Base-by-base conservation (phyloP, 2,113 vertebrate genomes). In the Mesocricetus auratus region DNA sequence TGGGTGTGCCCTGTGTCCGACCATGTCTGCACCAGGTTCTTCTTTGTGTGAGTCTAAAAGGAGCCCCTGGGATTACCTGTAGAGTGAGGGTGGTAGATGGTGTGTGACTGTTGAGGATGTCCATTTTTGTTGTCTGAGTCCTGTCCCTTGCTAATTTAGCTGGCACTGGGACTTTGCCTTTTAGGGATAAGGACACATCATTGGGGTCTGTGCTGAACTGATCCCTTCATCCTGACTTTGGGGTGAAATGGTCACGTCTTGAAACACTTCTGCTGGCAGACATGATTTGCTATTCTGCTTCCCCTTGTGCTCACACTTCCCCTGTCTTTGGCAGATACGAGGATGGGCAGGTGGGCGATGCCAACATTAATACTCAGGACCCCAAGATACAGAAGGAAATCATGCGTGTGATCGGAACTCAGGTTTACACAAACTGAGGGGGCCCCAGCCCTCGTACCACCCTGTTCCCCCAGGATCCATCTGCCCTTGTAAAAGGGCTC, bases 331-430 rank as follows among this genome's bases (percentile, higher is more conserved):
- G 86, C 98, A 99, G 99, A 98, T 99, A 99, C 10, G 99, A 99
- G 98, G 99, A 99, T 17, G 99, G 99, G 92, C 99, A 99, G 98
- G 99, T 99, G 96, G 99, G 99, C 98, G 99, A 99, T 6, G 99
- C 99, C 97, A 99, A 99, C 98, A 99, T 99, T 98, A 99, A 99
- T 99, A 99, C 99, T 99, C 99, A 99, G 99, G 99, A 99, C 98
- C 99, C 99, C 96, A 99, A 99, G 98, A 99, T 99, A 96, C 99
- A 99, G 98, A 99, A 99, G 98, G 99, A 99, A 98, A 99, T 99
- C 98, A 99, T 99, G 99, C 99, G 99, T 95, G 99, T 99, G 98
- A 99, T 99, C 60, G 99, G 99, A 98, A 99, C 99, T 98, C 99
- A 99, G 99, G 99, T 99, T 98, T 99, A 99, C 99, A 99, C 99